A percentile compares a stretch with the other conserved stretches of the same genome.
Conservation (phyloP, 2,797 vertebrate species). For the Selene dorsalis region DNA sequence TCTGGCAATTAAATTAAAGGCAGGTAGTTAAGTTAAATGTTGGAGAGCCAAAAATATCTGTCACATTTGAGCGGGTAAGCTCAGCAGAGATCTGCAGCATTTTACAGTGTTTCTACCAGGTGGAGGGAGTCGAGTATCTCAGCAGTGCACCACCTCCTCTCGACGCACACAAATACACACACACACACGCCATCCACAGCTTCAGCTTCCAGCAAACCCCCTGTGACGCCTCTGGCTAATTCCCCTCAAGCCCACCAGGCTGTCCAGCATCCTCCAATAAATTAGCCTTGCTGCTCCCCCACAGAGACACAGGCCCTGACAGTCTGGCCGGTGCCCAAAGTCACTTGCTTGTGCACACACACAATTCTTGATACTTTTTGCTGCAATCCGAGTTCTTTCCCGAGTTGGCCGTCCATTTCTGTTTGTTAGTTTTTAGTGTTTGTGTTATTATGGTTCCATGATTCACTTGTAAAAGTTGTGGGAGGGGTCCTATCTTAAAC, state of each 20-base stretch:
- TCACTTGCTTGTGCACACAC: constrained; percentile 48
- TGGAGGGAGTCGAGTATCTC: constrained; percentile 69
- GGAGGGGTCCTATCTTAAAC: not conserved
- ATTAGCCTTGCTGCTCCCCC: constrained; percentile 72
- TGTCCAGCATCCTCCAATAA: constrained; percentile 78
- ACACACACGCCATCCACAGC: constrained; percentile 32
- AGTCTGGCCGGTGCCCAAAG: constrained; percentile 61
- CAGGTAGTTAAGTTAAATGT: constrained; percentile 76
- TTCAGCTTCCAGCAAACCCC: constrained; percentile 73
- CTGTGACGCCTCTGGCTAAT: constrained; percentile 76
- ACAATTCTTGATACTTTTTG: constrained; percentile 47
- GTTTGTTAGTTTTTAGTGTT: not conserved
- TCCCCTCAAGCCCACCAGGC: constrained; percentile 72
- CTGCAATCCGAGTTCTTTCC: constrained; percentile 34
- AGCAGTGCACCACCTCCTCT: constrained; percentile 27
- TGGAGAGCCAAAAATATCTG: constrained; percentile 76
- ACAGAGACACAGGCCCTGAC: constrained; percentile 59
- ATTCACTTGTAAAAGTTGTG: constrained; percentile 8
- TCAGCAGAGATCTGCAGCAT: constrained; percentile 62
- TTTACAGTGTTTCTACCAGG: constrained; percentile 60
- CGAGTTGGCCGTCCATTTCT: constrained; percentile 2
- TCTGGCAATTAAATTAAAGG: constrained; percentile 73
- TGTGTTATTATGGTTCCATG: constrained; percentile 1
- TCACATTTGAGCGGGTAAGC: constrained; percentile 57
- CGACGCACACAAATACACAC: constrained; percentile 17